phyloP scores from a whole-genome alignment of 2,113 vertebrate genomes.

The Bucco capensis region DNA sequence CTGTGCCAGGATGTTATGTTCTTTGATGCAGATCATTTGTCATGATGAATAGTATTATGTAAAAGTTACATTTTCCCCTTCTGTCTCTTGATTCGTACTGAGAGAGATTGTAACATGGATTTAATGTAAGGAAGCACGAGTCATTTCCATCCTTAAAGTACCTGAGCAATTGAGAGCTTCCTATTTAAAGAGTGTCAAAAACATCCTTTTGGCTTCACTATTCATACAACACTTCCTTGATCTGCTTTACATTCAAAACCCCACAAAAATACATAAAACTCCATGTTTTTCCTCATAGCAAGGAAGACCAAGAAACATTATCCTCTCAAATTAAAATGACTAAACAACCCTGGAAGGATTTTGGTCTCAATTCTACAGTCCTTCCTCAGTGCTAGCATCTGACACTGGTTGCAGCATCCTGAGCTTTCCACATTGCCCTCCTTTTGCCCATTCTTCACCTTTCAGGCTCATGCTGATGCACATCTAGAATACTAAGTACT shows the following conservation, averaged over 20 bases:
- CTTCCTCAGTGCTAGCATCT: neutral
- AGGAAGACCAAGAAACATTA: neutral
- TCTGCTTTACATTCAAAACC: neutral
- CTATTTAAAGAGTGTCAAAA: neutral
- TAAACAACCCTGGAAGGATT: neutral
- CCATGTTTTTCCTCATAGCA: neutral
- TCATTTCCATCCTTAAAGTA: neutral
- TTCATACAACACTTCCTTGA: neutral
- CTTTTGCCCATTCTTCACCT: neutral
- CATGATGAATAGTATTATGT: constrained; percentile 16
- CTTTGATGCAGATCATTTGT: constrained; percentile 53
- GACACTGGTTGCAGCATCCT: accelerated
- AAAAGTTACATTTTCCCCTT: constrained; percentile 20
- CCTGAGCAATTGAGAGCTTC: neutral
- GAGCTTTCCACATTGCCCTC: neutral
- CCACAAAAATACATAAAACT: neutral
- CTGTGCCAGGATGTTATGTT: constrained; percentile 41
- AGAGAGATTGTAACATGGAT: neutral
- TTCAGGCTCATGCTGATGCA: neutral
- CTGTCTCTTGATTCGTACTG: neutral
- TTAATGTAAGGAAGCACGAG: neutral
- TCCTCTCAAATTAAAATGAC: neutral
- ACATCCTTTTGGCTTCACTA: neutral
- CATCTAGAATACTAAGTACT: neutral
- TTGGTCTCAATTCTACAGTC: neutral